These are phyloP conservation scores for Oreochromis mossambicus DNA, from an alignment of 2,797 vertebrate genomes.

Conservation along the genomic window DNA sequence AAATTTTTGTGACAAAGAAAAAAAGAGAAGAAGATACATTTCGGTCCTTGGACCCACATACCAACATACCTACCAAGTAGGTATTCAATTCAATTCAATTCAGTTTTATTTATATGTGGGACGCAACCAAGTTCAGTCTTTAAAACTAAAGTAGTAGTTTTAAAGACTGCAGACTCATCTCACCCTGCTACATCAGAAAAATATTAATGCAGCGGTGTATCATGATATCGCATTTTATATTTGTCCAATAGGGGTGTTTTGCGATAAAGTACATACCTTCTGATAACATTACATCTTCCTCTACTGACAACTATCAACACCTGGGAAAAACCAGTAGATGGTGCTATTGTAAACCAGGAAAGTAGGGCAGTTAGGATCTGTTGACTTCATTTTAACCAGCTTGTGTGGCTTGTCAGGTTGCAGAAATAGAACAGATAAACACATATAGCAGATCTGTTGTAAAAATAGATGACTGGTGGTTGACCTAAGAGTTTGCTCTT, in stretches of 20 bases:
- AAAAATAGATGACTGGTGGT: slow-evolving; percentile 38
- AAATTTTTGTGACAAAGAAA: neutral
- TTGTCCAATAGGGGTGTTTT: neutral
- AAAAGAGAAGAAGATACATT: neutral
- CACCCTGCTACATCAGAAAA: neutral
- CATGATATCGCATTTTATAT: neutral
- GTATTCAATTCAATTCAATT: no score
- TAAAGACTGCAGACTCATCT: neutral
- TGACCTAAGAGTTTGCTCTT: slow-evolving; percentile 12
- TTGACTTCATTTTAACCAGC: slow-evolving; percentile 8
- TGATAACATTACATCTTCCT: neutral
- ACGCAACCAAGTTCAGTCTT: no score
- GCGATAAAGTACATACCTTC: neutral
- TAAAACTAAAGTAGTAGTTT: neutral
- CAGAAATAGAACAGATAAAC: slow-evolving; percentile 62
- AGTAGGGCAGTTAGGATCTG: neutral
- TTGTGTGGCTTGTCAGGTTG: slow-evolving; percentile 17
- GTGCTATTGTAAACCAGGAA: neutral
- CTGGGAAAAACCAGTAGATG: slow-evolving; percentile 29
- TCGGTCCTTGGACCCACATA: neutral
- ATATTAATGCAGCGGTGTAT: neutral
- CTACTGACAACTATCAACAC: neutral
- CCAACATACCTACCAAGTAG: no score
- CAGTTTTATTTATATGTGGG: no score
- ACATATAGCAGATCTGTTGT: slow-evolving; percentile 24